Evolutionary conservation across 2,113 vertebrate genomes (phyloP), one percentile per base, ranked within the genome.

Genomic region (Indicator indicator): DNA sequence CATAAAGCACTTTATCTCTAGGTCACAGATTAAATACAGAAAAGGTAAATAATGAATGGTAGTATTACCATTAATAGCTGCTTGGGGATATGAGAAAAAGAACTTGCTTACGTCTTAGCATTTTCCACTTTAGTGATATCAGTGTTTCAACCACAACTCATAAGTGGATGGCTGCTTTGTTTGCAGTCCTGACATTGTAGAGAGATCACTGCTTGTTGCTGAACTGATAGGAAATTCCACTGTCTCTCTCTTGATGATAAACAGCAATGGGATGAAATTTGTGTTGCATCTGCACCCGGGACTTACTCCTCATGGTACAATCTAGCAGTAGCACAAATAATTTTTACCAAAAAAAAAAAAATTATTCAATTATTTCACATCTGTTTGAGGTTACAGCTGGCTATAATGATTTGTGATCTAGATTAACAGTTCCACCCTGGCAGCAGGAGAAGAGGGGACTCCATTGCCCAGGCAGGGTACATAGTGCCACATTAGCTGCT

Each of bases 1-100:
- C 76, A 86, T 17, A 83, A 74, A 81, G 20, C 58, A 63, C 20
- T 87, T 80, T 38, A 67, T 12, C 38, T 69, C 18, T 64, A 59
- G 26, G 54, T 86, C 91, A 88, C 46, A 76, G 30, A 55, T 83
- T 69, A 84, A 88, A 93, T 20, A 86, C 12, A 77, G 82, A 44
- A 67, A 87, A 77, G 38, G 40, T 79, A 82, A 94, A 89, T 85
- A 94, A 94, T 52, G 21, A 86, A 87, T 80, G 54, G 68, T 11
- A 68, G 15, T 3, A 12, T 71, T 74, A 71, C 54, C 32, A 40
- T 60, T 48, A 74, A 88, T 68, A 76, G 91, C 23, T 6, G 5
- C 52, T 62, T 62, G 40, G n/a, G 48, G 38, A 67, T 78, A 74
- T 6, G 6, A 44, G 78, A 60, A 86, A 89, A 56, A 27, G 9